Evolutionary conservation across 2,888 invertebrate species (phyloP).

Genomic region (Napeogenes sylphis): DNA sequence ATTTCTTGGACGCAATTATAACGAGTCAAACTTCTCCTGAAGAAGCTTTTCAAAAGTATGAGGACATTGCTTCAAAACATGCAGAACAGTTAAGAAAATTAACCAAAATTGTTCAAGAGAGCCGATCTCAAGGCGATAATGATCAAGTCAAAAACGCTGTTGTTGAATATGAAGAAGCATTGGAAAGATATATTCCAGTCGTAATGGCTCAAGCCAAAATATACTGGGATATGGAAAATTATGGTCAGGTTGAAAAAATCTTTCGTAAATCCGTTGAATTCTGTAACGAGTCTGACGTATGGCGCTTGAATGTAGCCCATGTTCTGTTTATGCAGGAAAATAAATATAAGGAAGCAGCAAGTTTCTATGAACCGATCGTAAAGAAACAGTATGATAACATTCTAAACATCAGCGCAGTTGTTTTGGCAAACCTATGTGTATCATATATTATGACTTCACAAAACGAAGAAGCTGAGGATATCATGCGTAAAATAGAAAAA

Average conservation of each 20-base stretch:
- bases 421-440: slow-evolving; percentile 98
- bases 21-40: slow-evolving; percentile 98
- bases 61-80: slow-evolving; percentile 93
- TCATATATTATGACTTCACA: slow-evolving; percentile 99
- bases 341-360: slow-evolving; percentile 98
- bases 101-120: slow-evolving; percentile 96
- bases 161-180: slow-evolving; percentile 92
- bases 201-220: slow-evolving; percentile 99
- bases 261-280: slow-evolving; percentile 98
- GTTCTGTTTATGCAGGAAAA: slow-evolving; percentile 99
- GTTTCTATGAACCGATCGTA: slow-evolving; percentile 98
- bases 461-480: slow-evolving; percentile 98
- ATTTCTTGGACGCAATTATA: slow-evolving; percentile 97
- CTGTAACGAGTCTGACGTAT: slow-evolving; percentile 97
- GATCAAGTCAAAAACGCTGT: slow-evolving; percentile 93
- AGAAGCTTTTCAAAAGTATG: slow-evolving; percentile 96
- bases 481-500: slow-evolving; percentile 99
- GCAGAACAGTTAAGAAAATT: slow-evolving; percentile 93
- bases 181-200: slow-evolving; percentile 96
- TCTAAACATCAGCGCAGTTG: slow-evolving; percentile 96
- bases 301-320: slow-evolving; percentile 99
- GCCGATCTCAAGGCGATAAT: slow-evolving; percentile 91
- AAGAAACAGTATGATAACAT: slow-evolving; percentile 96
- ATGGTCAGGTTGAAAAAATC: slow-evolving; percentile 96
- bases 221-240: slow-evolving; percentile 98